A percentile compares a stretch with the other conserved stretches of the same genome.
Evolutionary conservation across 2,113 vertebrate genomes (phyloP).

Genomic region (Malurus elegans): DNA sequence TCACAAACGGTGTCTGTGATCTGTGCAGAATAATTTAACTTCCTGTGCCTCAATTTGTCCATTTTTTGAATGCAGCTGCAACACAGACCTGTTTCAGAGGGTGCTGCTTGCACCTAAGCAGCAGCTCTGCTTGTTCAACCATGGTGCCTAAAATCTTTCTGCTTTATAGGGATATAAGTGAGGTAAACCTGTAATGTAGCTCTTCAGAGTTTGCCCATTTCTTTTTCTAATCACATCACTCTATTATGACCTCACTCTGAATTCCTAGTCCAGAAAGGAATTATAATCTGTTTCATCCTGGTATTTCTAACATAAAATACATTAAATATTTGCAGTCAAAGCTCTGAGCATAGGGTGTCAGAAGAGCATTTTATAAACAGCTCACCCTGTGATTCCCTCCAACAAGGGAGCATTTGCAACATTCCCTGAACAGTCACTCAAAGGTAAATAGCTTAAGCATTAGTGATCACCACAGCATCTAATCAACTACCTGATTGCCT

Average conservation of each 20-base stretch:
- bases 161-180: background rate
- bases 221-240: background rate
- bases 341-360: background rate
- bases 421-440: background rate
- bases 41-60: background rate
- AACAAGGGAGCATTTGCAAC: background rate
- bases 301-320: background rate
- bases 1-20: background rate
- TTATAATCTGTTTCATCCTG: background rate
- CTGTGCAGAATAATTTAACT: constrained; percentile 16
- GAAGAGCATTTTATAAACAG: background rate
- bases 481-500: constrained; percentile 35
- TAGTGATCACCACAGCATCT: constrained; percentile 16
- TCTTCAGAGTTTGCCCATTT: background rate
- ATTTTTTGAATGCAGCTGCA: background rate
- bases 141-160: background rate
- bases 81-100: background rate
- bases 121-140: background rate
- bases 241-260: background rate
- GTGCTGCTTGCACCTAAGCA: background rate
- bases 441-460: constrained; percentile 13
- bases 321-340: background rate
- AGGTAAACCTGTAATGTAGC: background rate
- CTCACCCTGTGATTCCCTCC: background rate
- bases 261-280: background rate